Base-by-base conservation (phyloP, 2,888 invertebrate species). In the Caradrina clavipalpis region DNA sequence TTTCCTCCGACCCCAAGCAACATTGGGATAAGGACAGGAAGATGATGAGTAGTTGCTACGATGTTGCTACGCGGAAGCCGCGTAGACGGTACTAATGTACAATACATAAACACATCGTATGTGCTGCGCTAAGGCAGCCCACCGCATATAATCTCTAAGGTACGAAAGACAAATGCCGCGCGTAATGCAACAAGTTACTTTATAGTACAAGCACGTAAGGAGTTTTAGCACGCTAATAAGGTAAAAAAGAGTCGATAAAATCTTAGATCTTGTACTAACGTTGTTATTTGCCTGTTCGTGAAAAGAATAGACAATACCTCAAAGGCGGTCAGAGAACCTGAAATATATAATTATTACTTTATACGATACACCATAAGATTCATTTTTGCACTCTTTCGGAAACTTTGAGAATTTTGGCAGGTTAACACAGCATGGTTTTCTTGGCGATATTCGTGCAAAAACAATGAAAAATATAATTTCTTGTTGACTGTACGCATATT, bases 401-500 rank as follows among this genome's bases (percentile, higher is more conserved):
- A n/a, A n/a, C 19, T 8, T 3, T 8, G 10, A 8, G 3, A 50
- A 66, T 31, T n/a, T 42, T n/a, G 0, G 11, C 21, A 53, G 11
- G 11, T 65, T 13, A 42, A 7, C 15, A 50, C 2, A 1, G 31
- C 22, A 35, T 39, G 0, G 4, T 42, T 11, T 61, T 22, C 6
- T 26, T 0, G 35, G 4, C 6, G 8, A 5, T 35, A 35, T 35
- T 35, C 10, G 39, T 11, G 13, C 2, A 3, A 13, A 39, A 39
- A 13, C 3, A 13, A 11, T 55, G 26, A 42, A 2, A 56, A 26
- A 69, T 13, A 39, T 31, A 3, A 10, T 57, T 42, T 57, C 26
- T 72, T 53, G 8, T 13, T 15, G 54, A 59, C 57, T 54, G 22
- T 64, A 54, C 58, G 8, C 10, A 39, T 55, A 59, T 50, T 45